Evolutionary conservation across 2,113 vertebrate species (phyloP).

Genomic region (Eclectus roratus): DNA sequence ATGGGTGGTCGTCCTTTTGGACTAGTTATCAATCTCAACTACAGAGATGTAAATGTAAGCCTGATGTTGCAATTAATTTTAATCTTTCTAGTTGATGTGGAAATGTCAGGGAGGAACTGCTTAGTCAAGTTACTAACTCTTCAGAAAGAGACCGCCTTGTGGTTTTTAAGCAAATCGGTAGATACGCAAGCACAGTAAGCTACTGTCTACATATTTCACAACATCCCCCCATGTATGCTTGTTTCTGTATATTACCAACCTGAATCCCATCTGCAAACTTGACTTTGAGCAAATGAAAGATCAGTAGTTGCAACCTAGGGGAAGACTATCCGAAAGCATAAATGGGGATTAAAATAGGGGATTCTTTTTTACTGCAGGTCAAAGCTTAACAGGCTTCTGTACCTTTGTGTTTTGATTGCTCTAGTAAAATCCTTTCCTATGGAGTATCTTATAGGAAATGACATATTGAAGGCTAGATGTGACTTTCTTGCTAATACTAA

Average conservation of each 20-base stretch:
- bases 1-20: constrained; percentile 97
- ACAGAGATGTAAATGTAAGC: constrained; percentile 89
- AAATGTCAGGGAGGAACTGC: neutral
- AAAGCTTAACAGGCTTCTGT: neutral
- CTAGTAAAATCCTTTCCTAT: neutral
- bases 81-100: neutral
- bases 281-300: neutral
- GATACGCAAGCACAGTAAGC: neutral
- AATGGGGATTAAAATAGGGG: neutral
- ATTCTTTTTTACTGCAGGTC: neutral
- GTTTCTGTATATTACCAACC: neutral
- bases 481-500: neutral
- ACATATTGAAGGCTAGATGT: neutral
- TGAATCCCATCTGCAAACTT: neutral
- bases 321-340: neutral
- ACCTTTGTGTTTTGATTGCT: neutral
- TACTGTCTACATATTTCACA: neutral
- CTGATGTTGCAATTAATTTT: neutral
- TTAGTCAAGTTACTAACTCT: neutral
- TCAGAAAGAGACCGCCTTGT: neutral
- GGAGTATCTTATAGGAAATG: neutral
- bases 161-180: neutral
- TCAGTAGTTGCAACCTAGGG: neutral
- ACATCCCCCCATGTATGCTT: rapidly evolving
- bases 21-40: constrained; percentile 97